Percentiles rank a stretch among this genome's conserved stretches.
Conservation (phyloP, 2,888 invertebrate species). For the Caenorhabditis sp. region DNA sequence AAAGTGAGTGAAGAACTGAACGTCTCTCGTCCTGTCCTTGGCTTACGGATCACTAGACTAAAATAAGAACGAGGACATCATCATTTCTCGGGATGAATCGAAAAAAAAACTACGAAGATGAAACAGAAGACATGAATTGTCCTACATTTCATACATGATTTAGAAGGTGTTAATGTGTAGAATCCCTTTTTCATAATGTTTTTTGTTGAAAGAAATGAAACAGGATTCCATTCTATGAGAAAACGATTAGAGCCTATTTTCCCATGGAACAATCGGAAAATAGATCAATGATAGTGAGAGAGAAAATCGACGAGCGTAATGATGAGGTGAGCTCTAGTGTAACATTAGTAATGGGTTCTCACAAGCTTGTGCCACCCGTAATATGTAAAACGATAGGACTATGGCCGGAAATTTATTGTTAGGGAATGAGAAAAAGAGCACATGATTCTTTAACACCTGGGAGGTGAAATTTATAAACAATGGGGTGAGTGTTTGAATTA, state of each 20-base stretch:
- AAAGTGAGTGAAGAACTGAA: slow-evolving; percentile 26
- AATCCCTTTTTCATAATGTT: neutral
- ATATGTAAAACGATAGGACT: slow-evolving; percentile 59
- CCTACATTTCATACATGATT: slow-evolving; percentile 29
- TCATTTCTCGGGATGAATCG: slow-evolving; percentile 4
- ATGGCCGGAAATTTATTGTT: slow-evolving; percentile 23
- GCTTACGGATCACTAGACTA: slow-evolving; percentile 46
- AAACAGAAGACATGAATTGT: neutral
- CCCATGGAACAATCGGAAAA: slow-evolving; percentile 22
- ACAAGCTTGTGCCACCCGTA: slow-evolving; percentile 54
- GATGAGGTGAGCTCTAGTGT: slow-evolving; percentile 58
- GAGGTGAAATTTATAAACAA: slow-evolving; percentile 4
- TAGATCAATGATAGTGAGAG: slow-evolving; percentile 54
- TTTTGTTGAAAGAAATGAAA: slow-evolving; percentile 8
- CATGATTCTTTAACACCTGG: slow-evolving; percentile 14
- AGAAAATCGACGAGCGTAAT: slow-evolving; percentile 36
- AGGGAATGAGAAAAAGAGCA: neutral
- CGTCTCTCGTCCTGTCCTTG: slow-evolving; percentile 32
- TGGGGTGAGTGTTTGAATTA: neutral
- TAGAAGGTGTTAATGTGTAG: neutral
- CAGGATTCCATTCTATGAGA: neutral
- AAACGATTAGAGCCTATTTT: neutral
- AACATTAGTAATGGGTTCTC: slow-evolving; percentile 66
- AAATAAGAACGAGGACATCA: slow-evolving; percentile 56
- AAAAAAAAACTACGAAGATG: slow-evolving; percentile 11